Evolutionary conservation across 64 coral and sea anemone genomes (phyloP).

Genomic region (Hydrozoanthus tunicans): DNA sequence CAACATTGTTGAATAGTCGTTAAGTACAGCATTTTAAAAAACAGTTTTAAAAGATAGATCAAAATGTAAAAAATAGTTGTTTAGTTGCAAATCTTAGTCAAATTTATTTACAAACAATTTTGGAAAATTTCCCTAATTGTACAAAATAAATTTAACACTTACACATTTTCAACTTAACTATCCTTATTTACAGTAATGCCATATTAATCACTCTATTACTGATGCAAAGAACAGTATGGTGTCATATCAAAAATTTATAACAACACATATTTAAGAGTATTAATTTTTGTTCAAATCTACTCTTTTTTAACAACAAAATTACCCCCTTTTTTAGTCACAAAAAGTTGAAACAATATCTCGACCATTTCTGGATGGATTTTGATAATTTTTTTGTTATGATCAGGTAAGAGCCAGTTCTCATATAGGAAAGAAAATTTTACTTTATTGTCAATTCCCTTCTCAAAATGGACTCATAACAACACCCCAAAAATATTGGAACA

Average conservation of each 20-base stretch:
- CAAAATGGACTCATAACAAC: slow-evolving; percentile 28
- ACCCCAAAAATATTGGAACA: slow-evolving; percentile 21
- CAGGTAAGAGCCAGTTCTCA: slow-evolving; percentile 31
- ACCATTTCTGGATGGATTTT: slow-evolving; percentile 26
- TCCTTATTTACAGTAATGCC: slow-evolving; percentile 22
- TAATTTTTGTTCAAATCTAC: slow-evolving; percentile 16
- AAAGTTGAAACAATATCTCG: slow-evolving; percentile 13
- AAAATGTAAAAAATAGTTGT: slow-evolving; percentile 26
- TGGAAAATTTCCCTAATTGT: slow-evolving; percentile 27
- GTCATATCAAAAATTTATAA: slow-evolving; percentile 20
- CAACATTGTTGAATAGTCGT: slow-evolving; percentile 16
- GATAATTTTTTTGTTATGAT: slow-evolving; percentile 26
- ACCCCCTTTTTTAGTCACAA: slow-evolving; percentile 9
- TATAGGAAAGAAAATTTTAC: slow-evolving; percentile 24
- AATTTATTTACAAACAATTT: slow-evolving; percentile 4
- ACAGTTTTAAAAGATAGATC: slow-evolving; percentile 16
- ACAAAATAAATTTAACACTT: slow-evolving; percentile 6
- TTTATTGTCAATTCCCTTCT: slow-evolving; percentile 20
- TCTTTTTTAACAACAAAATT: slow-evolving; percentile 27
- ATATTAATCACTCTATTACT: slow-evolving; percentile 30
- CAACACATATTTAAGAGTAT: slow-evolving; percentile 28
- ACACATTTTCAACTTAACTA: slow-evolving; percentile 12
- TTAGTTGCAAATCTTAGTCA: slow-evolving; percentile 18
- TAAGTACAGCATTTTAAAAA: background rate
- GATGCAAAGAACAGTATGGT: slow-evolving; percentile 29